These are phyloP conservation scores for Melanerpes formicivorus DNA, from an alignment of 2,113 vertebrate species.

Conservation along the genomic window DNA sequence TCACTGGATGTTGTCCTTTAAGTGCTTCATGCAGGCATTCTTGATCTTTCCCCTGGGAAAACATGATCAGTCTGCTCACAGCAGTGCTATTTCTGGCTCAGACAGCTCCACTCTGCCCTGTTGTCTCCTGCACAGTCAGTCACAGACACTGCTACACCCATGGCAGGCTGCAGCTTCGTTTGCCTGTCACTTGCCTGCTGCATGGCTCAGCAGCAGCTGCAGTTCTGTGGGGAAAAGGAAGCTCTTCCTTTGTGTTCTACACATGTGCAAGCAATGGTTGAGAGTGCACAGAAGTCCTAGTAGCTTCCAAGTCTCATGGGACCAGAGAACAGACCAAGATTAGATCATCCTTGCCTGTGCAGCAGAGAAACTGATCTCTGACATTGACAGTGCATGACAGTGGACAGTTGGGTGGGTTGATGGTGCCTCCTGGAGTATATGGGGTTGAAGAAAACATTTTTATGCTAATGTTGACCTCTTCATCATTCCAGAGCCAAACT, in stretches of 20 bases:
- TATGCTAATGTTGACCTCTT: not conserved
- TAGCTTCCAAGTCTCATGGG: not conserved
- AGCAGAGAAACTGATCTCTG: not conserved
- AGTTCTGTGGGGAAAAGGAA: not conserved
- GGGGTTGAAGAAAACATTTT: not conserved
- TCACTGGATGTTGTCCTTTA: rapidly evolving
- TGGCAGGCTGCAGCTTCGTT: not conserved
- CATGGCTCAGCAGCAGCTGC: not conserved
- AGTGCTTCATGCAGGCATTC: not conserved
- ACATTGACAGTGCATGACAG: not conserved
- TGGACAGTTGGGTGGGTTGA: not conserved
- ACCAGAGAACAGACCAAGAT: not conserved
- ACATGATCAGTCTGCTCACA: not conserved
- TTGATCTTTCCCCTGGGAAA: not conserved
- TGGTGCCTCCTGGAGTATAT: not conserved
- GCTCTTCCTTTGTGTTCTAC: not conserved
- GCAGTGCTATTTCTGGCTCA: conserved; percentile 25
- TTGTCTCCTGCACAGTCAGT: not conserved
- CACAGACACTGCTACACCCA: not conserved
- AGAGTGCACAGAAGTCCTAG: not conserved
- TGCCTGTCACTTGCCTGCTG: not conserved
- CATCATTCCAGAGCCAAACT: conserved; percentile 88
- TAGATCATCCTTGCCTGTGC: not conserved
- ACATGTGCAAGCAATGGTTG: not conserved
- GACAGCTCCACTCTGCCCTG: not conserved